These are phyloP conservation scores for Adelognathus sp. DNA, from an alignment of 2,888 invertebrate species.

Conservation along the genomic window DNA sequence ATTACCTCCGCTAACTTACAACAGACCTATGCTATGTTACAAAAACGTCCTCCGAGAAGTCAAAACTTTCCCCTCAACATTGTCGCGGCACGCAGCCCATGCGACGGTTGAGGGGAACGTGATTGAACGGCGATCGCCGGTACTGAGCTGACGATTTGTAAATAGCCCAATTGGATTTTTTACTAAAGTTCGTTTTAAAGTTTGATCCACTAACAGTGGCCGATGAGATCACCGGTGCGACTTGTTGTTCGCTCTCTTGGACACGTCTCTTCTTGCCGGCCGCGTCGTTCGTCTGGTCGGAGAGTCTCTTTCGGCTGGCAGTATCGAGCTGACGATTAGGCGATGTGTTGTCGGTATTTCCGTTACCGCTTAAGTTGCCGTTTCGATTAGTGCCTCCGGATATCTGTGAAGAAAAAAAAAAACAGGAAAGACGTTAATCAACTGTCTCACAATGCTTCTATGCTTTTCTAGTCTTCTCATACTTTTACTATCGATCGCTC, in stretches of 20 bases:
- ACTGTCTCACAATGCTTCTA: not conserved
- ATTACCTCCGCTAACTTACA: too few species aligned
- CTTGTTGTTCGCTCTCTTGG: conserved; percentile 67
- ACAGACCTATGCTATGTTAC: too few species aligned
- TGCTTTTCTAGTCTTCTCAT: not conserved
- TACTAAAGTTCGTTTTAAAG: not conserved
- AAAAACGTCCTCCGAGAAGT: too few species aligned
- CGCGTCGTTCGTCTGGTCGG: conserved; percentile 68
- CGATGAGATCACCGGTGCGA: conserved; percentile 67
- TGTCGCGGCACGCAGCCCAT: too few species aligned
- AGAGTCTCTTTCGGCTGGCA: conserved; percentile 67
- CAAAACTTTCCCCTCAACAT: too few species aligned
- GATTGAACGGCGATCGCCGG: too few species aligned
- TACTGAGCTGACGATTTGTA: too few species aligned
- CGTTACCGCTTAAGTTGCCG: conserved; percentile 70
- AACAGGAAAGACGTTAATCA: conserved; percentile 6
- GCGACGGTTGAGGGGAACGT: too few species aligned
- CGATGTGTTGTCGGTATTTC: conserved; percentile 69
- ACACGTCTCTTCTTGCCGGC: conserved; percentile 68
- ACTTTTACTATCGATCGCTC: not conserved
- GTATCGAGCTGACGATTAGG: conserved; percentile 69
- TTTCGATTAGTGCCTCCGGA: conserved; percentile 71
- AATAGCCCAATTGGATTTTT: conserved; percentile 1
- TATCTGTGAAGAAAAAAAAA: too few species aligned
- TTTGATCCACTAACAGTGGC: too few species aligned